Percentiles rank a stretch among this genome's conserved stretches.
Conservation (phyloP, 37 sponge, comb jelly and placozoan species). For the Mnemiopsis leidyi region DNA sequence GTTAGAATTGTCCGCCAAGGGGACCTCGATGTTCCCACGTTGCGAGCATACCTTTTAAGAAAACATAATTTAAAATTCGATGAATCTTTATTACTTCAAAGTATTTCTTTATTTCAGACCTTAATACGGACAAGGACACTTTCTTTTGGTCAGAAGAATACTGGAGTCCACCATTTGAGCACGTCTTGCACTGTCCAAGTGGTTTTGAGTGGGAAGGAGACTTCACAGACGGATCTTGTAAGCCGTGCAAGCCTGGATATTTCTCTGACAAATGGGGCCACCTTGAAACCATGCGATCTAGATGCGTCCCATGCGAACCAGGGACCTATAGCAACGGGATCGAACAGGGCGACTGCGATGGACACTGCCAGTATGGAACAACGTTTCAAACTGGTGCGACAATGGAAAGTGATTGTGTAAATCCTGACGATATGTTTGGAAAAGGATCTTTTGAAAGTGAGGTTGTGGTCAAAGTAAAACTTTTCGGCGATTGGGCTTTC, state of each 20-base stretch:
- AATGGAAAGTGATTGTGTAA: background rate
- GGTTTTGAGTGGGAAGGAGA: background rate
- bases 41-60: no score
- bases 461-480: background rate
- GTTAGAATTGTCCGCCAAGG: no score
- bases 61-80: no score
- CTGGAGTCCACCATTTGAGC: background rate
- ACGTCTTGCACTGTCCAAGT: background rate
- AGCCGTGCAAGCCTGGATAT: background rate
- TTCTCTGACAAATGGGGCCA: background rate
- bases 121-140: background rate
- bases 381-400: background rate
- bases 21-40: no score
- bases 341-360: background rate
- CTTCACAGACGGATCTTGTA: background rate
- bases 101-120: background rate
- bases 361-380: background rate
- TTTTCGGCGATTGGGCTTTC: background rate
- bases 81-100: background rate
- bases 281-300: background rate
- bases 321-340: background rate
- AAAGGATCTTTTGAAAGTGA: background rate
- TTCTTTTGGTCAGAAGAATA: background rate
- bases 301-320: background rate
- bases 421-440: background rate